These are phyloP conservation scores for Plebejus argus DNA, from an alignment of 2,888 invertebrate species.

Conservation along the genomic window DNA sequence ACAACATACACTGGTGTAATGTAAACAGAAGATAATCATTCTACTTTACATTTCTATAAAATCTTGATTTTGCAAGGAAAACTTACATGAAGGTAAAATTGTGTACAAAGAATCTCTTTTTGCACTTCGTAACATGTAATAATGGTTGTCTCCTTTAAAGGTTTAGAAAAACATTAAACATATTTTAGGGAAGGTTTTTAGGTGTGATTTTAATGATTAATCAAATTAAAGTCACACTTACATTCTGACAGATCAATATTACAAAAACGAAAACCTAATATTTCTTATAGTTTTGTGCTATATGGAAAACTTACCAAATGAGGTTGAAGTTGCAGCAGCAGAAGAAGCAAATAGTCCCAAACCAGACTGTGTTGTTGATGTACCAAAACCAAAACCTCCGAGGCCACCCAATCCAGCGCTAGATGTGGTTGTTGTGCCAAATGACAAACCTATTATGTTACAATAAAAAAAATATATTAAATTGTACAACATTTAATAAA, in stretches of 20 bases:
- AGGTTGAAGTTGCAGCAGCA: conserved; percentile 54
- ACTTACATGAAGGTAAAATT: conserved; percentile 47
- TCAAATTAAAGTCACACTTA: background rate
- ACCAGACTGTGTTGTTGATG: conserved; percentile 52
- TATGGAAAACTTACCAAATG: conserved; percentile 57
- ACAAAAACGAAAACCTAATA: background rate
- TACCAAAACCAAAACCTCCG: conserved; percentile 63
- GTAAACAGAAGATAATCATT: background rate
- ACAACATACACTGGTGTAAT: background rate
- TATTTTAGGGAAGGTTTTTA: too few species aligned
- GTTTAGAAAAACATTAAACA: background rate
- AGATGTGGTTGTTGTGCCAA: conserved; percentile 57
- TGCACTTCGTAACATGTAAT: conserved; percentile 52
- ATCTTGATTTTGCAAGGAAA: background rate
- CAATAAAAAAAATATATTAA: background rate
- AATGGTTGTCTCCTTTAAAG: background rate
- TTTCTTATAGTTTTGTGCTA: background rate
- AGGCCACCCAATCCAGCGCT: conserved; percentile 62
- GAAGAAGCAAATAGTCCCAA: conserved; percentile 57
- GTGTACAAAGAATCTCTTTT: conserved; percentile 57
- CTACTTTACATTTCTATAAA: background rate
- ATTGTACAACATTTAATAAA: background rate
- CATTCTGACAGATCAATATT: conserved; percentile 4
- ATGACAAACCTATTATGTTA: conserved; percentile 49
- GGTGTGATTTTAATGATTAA: too few species aligned